Percentiles rank a stretch among this genome's conserved stretches.
Conservation (phyloP, 2,888 invertebrate species). For the Rutpela maculata region DNA sequence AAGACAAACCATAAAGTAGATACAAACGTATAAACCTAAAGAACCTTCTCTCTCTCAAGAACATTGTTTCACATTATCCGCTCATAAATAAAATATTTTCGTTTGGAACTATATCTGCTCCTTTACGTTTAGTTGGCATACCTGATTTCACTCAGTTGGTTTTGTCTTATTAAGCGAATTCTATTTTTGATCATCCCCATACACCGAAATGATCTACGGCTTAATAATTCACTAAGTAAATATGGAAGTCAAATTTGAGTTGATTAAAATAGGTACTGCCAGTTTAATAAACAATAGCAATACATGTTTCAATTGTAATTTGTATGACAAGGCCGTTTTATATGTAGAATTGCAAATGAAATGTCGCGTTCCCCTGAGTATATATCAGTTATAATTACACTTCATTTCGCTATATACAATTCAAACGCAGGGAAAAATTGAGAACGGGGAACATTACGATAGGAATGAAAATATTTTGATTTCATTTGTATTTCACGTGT, state of each 20-base stretch:
- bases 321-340: conserved; percentile 19
- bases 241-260: not conserved
- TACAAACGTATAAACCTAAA: no score
- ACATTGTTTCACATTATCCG: no score
- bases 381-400: conserved; percentile 15
- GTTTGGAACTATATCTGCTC: no score
- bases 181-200: not conserved
- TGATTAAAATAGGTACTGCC: conserved; percentile 12
- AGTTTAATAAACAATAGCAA: conserved; percentile 21
- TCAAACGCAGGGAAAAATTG: conserved; percentile 12
- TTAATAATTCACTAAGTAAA: conserved; percentile 12
- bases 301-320: conserved; percentile 23
- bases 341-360: conserved; percentile 24
- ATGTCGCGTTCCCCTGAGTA: conserved; percentile 5
- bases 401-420: conserved; percentile 8
- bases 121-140: no score
- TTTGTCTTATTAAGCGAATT: not conserved
- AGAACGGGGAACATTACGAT: not conserved
- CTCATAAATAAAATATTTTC: no score
- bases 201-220: not conserved
- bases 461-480: conserved; percentile 17
- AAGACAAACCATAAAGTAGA: no score
- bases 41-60: no score
- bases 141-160: not conserved
- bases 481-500: not conserved